These are phyloP conservation scores for Microctenopoma lineatum DNA, from an alignment of 2,797 vertebrate species.

Conservation along the genomic window DNA sequence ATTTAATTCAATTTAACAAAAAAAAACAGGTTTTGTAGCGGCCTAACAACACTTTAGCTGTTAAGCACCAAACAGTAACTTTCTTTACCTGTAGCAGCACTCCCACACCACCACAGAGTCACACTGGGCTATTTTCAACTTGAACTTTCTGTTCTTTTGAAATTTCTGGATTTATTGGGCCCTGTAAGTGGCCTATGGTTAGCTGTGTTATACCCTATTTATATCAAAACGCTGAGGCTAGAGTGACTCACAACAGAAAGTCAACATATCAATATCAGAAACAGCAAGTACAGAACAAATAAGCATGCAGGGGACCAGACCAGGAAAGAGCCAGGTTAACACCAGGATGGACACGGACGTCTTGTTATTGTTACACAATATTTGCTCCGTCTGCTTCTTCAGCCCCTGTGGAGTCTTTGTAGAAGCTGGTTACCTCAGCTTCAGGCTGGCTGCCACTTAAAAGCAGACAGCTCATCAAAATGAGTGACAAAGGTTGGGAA, in stretches of 20 bases:
- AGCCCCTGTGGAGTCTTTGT: slow-evolving; percentile 53
- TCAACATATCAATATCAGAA: not conserved
- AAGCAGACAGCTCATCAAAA: slow-evolving; percentile 67
- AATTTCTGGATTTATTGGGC: not conserved
- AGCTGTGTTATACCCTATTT: not conserved
- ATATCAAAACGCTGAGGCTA: not conserved
- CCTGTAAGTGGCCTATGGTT: not conserved
- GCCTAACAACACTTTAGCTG: too few species aligned
- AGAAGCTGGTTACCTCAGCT: slow-evolving; percentile 57
- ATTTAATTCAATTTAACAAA: too few species aligned
- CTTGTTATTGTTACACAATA: slow-evolving; percentile 55
- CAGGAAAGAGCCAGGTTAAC: slow-evolving; percentile 16
- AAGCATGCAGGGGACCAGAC: slow-evolving; percentile 1
- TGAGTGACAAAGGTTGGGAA: slow-evolving; percentile 60
- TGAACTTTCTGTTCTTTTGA: not conserved
- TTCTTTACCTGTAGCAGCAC: not conserved
- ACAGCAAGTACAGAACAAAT: slow-evolving; percentile 1
- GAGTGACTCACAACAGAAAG: not conserved
- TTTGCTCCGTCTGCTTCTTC: slow-evolving; percentile 39
- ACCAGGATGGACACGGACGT: slow-evolving; percentile 26
- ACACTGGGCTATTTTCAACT: not conserved
- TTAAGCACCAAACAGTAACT: not conserved
- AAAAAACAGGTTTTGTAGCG: too few species aligned
- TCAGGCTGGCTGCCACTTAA: slow-evolving; percentile 58
- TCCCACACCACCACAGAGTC: not conserved